Base-by-base conservation (phyloP, 1,140 invertebrate genomes). In the Gryon sp. region DNA sequence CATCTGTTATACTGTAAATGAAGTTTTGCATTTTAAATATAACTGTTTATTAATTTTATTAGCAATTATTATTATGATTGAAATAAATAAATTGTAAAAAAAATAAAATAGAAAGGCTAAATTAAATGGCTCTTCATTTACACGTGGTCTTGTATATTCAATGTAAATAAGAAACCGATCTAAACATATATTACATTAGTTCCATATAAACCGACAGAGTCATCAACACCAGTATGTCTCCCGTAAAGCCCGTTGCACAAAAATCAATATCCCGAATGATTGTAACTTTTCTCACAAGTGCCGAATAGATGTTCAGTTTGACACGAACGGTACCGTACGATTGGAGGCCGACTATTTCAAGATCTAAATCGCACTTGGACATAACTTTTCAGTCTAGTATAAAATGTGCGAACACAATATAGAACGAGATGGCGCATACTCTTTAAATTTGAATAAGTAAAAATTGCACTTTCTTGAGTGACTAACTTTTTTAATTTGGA, bases 311-410 rank as follows among this genome's bases (percentile, higher is more conserved):
- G 12, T 36, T 52, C 48, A 28, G 19, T 52, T 52, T 52, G 48
- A 52, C 48, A 52, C 48, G 40, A 43, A 59, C 53, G 38, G 53
- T 43, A 59, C 38, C 26, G 40, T 41, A 28, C 36, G 22, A 55
- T 16, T 28, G 36, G 14, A 28, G 52, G 4, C 30, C 9, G 52
- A n/a, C 22, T 18, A 55, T 55, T 38, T 55, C 22, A 11, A 32
- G 38, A 59, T 59, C 53, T 1, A 15, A 43, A 22, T 59, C 38
- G 53, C 18, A 6, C 40, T 30, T 43, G 19, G 26, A 45, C 53
- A 59, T 45, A 59, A 59, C 38, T 32, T 59, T 43, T 59, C 24
- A 34, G 38, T 19, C 18, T 16, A 18, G 11, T 12, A 45, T 34
- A 45, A 59, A 26, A 26, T 20, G 15, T 8, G 12, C 22, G 6